Evolutionary conservation across 2,113 vertebrate genomes (phyloP).

Genomic region (Isichthys henryi): DNA sequence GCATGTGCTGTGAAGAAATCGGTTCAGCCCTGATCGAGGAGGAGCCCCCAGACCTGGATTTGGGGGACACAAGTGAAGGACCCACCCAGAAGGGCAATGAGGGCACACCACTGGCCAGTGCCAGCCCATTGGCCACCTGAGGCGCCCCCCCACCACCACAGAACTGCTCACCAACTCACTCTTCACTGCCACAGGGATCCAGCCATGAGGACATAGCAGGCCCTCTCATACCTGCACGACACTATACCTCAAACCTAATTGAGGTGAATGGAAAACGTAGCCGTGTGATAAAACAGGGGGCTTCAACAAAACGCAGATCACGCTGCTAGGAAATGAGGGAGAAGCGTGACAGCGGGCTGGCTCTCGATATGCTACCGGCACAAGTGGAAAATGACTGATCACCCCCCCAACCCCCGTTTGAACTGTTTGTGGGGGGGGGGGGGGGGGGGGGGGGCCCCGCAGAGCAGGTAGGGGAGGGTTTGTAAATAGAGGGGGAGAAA

Average conservation of each 20-base stretch:
- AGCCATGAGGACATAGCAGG: background rate
- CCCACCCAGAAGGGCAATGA: constrained; percentile 36
- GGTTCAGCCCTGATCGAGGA: constrained; percentile 48
- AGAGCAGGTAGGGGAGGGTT: too few relatives aligned
- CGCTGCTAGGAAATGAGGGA: background rate
- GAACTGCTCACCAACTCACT: background rate
- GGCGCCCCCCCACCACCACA: background rate
- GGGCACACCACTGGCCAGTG: constrained; percentile 30
- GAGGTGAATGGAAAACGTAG: background rate
- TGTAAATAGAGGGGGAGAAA: too few relatives aligned
- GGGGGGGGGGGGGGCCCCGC: background rate
- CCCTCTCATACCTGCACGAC: background rate
- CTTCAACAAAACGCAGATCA: background rate
- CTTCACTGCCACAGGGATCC: background rate
- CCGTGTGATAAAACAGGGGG: background rate
- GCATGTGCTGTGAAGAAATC: constrained; percentile 66
- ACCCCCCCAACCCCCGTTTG: background rate
- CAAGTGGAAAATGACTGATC: background rate
- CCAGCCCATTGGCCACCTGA: constrained; percentile 20
- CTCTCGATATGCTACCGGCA: background rate
- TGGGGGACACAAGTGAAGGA: constrained; percentile 53
- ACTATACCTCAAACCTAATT: background rate
- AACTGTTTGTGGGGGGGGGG: background rate
- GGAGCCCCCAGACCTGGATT: constrained; percentile 61
- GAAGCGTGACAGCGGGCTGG: background rate